These are phyloP conservation scores for Temnothorax ravouxi DNA, from an alignment of 2,888 invertebrate species.

Conservation along the genomic window DNA sequence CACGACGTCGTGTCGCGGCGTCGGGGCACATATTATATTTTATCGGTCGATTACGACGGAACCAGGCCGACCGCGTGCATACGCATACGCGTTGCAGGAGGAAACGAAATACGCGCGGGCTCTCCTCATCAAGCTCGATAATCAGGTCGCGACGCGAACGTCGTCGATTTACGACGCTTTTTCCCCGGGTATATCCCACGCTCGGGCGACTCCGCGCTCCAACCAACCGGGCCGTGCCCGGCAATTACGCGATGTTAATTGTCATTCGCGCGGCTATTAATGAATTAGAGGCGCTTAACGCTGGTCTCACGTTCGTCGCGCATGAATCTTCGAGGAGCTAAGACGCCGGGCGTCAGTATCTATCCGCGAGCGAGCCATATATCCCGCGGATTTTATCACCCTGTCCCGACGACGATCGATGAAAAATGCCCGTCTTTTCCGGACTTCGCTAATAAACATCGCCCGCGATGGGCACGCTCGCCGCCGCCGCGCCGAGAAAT, in stretches of 20 bases:
- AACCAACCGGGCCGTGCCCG: slow-evolving; percentile 41
- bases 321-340: slow-evolving; percentile 64
- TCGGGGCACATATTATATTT: slow-evolving; percentile 64
- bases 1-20: background rate
- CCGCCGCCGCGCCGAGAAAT: background rate
- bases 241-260: slow-evolving; percentile 77
- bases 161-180: slow-evolving; percentile 20
- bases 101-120: slow-evolving; percentile 31
- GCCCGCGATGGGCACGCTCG: slow-evolving; percentile 42
- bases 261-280: slow-evolving; percentile 73
- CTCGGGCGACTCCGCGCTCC: slow-evolving; percentile 16
- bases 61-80: slow-evolving; percentile 1
- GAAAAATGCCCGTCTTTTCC: slow-evolving; percentile 27
- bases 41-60: slow-evolving; percentile 62
- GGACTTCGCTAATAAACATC: slow-evolving; percentile 35
- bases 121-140: slow-evolving; percentile 62
- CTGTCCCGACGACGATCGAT: slow-evolving; percentile 7
- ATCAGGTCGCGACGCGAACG: slow-evolving; percentile 38
- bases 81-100: background rate
- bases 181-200: slow-evolving; percentile 19
- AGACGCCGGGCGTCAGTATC: slow-evolving; percentile 1
- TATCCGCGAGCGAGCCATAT: slow-evolving; percentile 41
- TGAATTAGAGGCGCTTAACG: slow-evolving; percentile 72
- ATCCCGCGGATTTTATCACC: slow-evolving; percentile 37
- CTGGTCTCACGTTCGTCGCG: slow-evolving; percentile 67